Evolutionary conservation across 2,888 invertebrate species (phyloP), one percentile per base, ranked within the genome.

Genomic region (Tachystola acroxantha): DNA sequence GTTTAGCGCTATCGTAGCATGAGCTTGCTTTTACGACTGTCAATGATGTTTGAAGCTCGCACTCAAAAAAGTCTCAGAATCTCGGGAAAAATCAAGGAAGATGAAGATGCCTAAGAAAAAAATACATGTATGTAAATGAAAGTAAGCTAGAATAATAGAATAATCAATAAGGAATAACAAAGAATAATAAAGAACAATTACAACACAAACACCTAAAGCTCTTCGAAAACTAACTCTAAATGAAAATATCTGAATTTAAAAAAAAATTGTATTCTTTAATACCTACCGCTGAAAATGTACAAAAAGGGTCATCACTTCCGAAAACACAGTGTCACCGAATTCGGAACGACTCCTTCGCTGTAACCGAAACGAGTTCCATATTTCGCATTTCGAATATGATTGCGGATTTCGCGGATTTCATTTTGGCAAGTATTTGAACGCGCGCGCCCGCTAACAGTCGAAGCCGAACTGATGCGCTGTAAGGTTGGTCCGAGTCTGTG

Each of bases 401-500:
- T 39, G 36, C 36, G 33, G 39, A 45, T 49, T 52, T 50, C 52
- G 53, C 52, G 51, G 37, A 54, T 61, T 57, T 50, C 61, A 58
- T 65, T 43, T 61, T 64, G 47, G 46, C 50, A 55, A 57, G 46
- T 3, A 46, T 46, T 49, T 43, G 55, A 57, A 73, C 82, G 77
- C 78, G 78, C 74, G 73, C 70, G 63, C 66, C 51, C 61, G 43
- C 11, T 50, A 63, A 49, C 67, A 43, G 63, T 57, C 65, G 48
- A 57, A 58, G 50, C 50, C 53, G 51, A 56, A 80, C 80, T 81
- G 78, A 64, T 65, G 70, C 55, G 64, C 51, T 59, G 53, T 57
- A 59, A 66, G 72, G 68, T 64, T 62, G 66, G 57, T 46, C 27
- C 10, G 11, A 5, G 27, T 27, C 10, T 27, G 49, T 62, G 56